Evolutionary conservation across 1,140 invertebrate genomes (phyloP).

Genomic region (Cyrtorhinus lividipennis): DNA sequence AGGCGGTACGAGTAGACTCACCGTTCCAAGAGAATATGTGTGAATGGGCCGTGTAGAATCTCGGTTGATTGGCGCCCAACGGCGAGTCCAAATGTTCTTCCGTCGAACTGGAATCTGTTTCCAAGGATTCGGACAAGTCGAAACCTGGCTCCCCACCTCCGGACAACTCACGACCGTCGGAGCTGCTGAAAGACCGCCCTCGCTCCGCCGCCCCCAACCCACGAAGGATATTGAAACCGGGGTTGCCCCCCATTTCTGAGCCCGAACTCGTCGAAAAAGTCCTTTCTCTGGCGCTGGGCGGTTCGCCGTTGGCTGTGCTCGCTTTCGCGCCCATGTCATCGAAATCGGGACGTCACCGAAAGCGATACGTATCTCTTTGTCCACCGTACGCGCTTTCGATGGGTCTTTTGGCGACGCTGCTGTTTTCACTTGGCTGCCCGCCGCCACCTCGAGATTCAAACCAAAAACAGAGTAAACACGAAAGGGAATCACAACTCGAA

Average conservation of each 20-base stretch:
- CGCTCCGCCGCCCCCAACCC: conserved; percentile 59
- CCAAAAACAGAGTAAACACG: too few species aligned
- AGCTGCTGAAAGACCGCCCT: conserved; percentile 65
- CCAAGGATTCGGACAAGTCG: conserved; percentile 42
- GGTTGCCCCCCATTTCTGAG: conserved; percentile 38
- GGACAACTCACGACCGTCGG: conserved; percentile 36
- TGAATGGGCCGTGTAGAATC: conserved; percentile 74
- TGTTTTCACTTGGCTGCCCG: too few species aligned
- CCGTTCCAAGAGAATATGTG: conserved; percentile 84
- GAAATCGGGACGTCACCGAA: too few species aligned
- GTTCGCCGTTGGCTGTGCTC: conserved; percentile 55
- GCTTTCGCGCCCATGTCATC: conserved; percentile 63
- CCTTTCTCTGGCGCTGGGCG: conserved; percentile 52
- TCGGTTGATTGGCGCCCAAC: conserved; percentile 34
- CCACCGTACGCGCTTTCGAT: too few species aligned
- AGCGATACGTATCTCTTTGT: too few species aligned
- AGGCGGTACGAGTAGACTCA: too few species aligned
- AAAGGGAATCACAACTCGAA: too few species aligned
- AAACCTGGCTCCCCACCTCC: conserved; percentile 32
- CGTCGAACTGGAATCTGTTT: conserved; percentile 42
- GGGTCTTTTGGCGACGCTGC: too few species aligned
- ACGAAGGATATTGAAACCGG: conserved; percentile 54
- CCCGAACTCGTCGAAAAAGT: conserved; percentile 62
- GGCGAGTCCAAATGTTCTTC: conserved; percentile 32
- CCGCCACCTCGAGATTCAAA: too few species aligned